Percentiles rank a stretch among this genome's conserved stretches.
phyloP scores from a whole-genome alignment of 2,797 vertebrate genomes.

The Helicolenus hilgendorfi region DNA sequence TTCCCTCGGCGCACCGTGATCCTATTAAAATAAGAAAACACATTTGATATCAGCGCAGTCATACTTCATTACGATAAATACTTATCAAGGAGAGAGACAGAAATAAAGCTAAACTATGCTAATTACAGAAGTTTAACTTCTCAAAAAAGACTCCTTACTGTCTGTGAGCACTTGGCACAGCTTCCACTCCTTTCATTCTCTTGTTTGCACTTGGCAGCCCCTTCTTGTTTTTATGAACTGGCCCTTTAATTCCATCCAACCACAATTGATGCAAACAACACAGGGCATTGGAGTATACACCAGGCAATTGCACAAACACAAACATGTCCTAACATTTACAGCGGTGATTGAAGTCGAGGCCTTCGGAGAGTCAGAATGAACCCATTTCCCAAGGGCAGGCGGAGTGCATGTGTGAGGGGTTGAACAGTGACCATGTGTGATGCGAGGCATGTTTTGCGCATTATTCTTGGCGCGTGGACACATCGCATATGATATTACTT shows the following conservation, averaged over 20 bases:
- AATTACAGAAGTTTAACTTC: conserved; percentile 60
- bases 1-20: conserved; percentile 27
- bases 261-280: conserved; percentile 76
- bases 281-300: conserved; percentile 62
- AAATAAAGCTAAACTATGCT: conserved; percentile 42
- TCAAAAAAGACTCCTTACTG: conserved; percentile 47
- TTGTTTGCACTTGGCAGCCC: conserved; percentile 69
- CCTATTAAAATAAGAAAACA: conserved; percentile 59
- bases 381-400: conserved; percentile 56
- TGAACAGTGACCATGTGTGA: conserved; percentile 61
- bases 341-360: conserved; percentile 68
- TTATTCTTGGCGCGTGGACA: conserved; percentile 81
- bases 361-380: conserved; percentile 33
- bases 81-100: conserved; percentile 44
- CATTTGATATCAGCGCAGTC: conserved; percentile 49
- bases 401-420: conserved; percentile 19
- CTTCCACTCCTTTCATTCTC: conserved; percentile 44
- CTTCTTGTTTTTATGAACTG: conserved; percentile 70
- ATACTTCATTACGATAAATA: conserved; percentile 50
- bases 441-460: conserved; percentile 73
- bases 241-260: conserved; percentile 74
- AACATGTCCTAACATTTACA: conserved; percentile 86
- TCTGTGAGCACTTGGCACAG: conserved; percentile 61
- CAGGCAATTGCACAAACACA: conserved; percentile 79
- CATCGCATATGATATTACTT: conserved; percentile 86